Evolutionary conservation across 2,797 vertebrate species (phyloP).

Genomic region (Carcharodon carcharias): DNA sequence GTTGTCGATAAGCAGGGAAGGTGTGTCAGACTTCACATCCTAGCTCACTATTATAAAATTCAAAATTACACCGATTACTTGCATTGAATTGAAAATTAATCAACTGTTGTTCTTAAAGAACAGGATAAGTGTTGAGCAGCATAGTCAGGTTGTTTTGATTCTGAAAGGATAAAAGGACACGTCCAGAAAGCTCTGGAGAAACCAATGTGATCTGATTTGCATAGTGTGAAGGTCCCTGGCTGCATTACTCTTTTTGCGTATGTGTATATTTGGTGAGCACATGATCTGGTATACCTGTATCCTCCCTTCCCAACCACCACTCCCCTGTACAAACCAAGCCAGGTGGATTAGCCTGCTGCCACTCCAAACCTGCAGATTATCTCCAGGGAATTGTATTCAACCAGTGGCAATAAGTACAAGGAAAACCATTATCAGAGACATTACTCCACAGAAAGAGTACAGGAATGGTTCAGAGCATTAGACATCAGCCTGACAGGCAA

Average conservation of each 20-base stretch:
- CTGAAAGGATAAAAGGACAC: background rate
- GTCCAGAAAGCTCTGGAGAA: background rate
- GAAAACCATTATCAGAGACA: background rate
- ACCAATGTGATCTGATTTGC: background rate
- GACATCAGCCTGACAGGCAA: background rate
- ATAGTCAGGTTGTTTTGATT: background rate
- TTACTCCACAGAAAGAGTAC: background rate
- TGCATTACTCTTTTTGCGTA: background rate
- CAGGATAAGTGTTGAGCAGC: background rate
- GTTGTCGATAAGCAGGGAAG: background rate
- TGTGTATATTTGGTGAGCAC: background rate
- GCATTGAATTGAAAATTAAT: background rate
- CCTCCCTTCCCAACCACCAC: background rate
- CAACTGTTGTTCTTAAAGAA: too few species aligned
- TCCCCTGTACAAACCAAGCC: background rate
- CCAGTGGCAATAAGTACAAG: background rate
- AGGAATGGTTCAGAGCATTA: background rate
- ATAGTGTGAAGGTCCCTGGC: background rate
- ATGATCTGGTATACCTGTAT: background rate
- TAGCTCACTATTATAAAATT: background rate
- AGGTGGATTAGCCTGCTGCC: background rate
- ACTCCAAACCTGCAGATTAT: background rate
- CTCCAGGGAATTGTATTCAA: background rate
- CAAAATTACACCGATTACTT: background rate
- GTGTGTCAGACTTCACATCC: background rate